These are phyloP conservation scores for Chaetogeoica ovagalla DNA, from an alignment of 2,888 invertebrate genomes.

Conservation along the genomic window DNA sequence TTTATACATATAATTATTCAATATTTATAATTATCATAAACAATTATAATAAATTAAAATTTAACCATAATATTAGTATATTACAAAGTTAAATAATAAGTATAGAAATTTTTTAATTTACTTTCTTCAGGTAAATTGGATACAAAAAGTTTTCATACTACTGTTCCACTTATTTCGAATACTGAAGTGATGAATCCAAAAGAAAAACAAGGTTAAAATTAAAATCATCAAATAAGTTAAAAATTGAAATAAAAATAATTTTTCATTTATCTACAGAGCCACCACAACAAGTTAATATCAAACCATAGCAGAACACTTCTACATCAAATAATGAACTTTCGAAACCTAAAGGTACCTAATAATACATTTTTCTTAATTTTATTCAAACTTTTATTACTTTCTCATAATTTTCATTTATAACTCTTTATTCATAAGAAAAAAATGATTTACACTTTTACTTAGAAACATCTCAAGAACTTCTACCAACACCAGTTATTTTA, in stretches of 20 bases:
- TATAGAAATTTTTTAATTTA: neutral
- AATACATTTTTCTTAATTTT: neutral
- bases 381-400: neutral
- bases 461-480: conserved; percentile 18
- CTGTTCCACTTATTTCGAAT: neutral
- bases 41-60: neutral
- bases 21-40: no score
- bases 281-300: neutral
- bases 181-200: neutral
- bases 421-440: no score
- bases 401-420: no score
- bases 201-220: conserved; percentile 27
- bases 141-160: neutral
- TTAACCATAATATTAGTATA: no score
- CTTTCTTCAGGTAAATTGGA: conserved; percentile 24
- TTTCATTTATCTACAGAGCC: neutral
- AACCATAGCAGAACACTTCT: neutral
- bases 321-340: conserved; percentile 1
- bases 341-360: conserved; percentile 1
- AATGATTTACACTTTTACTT: neutral
- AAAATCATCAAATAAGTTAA: neutral
- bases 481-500: neutral
- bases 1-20: neutral
- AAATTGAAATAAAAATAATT: neutral
- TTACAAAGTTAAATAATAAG: no score